Percentiles rank a stretch among this genome's conserved stretches.
phyloP scores from a whole-genome alignment of 2,113 vertebrate species.

The Hemiscyllium ocellatum region DNA sequence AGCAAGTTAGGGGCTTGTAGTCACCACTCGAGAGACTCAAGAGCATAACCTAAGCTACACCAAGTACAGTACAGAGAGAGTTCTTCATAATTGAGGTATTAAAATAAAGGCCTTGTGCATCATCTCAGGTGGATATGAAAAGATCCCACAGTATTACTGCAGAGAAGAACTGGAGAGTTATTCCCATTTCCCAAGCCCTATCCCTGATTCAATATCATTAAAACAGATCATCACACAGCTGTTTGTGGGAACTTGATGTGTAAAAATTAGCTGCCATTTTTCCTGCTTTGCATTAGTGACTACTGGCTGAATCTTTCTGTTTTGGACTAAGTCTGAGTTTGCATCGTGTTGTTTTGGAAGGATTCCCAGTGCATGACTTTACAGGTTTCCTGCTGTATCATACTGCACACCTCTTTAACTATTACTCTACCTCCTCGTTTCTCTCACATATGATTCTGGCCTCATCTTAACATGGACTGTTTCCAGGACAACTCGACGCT shows the following conservation, averaged over 20 bases:
- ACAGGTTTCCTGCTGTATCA: too few species aligned
- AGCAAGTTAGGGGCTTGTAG: neutral
- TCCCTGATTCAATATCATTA: neutral
- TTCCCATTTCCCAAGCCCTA: neutral
- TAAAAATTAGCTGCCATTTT: neutral
- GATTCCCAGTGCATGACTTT: too few species aligned
- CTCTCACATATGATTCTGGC: too few species aligned
- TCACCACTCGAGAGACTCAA: neutral
- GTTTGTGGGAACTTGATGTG: neutral
- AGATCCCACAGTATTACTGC: neutral
- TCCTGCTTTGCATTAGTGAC: neutral
- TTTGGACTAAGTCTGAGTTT: too few species aligned
- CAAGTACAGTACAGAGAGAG: neutral
- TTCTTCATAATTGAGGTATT: neutral
- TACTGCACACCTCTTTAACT: too few species aligned
- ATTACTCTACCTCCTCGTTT: too few species aligned
- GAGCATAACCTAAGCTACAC: neutral
- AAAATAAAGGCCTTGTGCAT: neutral
- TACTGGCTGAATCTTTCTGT: neutral
- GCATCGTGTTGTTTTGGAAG: too few species aligned
- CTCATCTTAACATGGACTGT: too few species aligned
- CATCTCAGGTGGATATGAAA: neutral
- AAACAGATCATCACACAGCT: neutral
- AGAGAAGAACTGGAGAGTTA: neutral
- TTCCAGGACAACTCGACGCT: too few species aligned